Base-by-base conservation (phyloP, 2,888 invertebrate genomes). In the Argynnis bischoffii region DNA sequence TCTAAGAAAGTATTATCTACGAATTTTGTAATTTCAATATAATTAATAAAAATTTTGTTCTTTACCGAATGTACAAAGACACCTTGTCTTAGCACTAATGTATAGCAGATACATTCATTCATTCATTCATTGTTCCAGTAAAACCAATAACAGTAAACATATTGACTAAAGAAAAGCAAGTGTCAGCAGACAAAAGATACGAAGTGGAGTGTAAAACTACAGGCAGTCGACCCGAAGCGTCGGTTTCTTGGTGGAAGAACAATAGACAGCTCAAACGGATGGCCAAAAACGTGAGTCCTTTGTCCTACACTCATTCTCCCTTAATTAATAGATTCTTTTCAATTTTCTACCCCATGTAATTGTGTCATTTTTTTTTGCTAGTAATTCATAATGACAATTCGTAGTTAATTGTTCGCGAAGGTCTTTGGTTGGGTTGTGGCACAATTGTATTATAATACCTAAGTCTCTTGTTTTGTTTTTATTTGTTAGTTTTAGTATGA, bases 161-260 rank as follows among this genome's bases (percentile, higher is more conserved):
- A 80, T 87, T 97, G 78, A 97, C 96, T 68, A 97, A 97, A 87
- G 96, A 97, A 84, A 94, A 95, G 79, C 95, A 96, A 82, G 95
- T 98, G 66, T 97, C 96, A 21, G 97, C 97, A 0, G 97, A 97
- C 81, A 96, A 96, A 83, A 94, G 96, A 73, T 97, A 97, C 87
- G 97, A 97, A 79, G 95, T 98, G 70, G 97, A 97, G 83, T 98
- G 98, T 86, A 95, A 95, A 81, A 96, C 97, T 68, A 95, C 96
- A 0, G 98, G 98, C 66, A 98, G 98, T 15, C 94, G 97, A 73
- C 98, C 98, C 8, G 96, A 96, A 73, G 97, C 98, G 3, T 93
- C 95, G 68, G 96, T 98, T 81, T 96, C 97, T 59, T 98, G 98
- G 98, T 98, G 97, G 97, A 97, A 97, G 85, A 96, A 95, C 78